Percentiles rank a stretch among this genome's conserved stretches.
Conservation (phyloP, 2,113 vertebrate genomes). For the Pseudonaja textilis region DNA sequence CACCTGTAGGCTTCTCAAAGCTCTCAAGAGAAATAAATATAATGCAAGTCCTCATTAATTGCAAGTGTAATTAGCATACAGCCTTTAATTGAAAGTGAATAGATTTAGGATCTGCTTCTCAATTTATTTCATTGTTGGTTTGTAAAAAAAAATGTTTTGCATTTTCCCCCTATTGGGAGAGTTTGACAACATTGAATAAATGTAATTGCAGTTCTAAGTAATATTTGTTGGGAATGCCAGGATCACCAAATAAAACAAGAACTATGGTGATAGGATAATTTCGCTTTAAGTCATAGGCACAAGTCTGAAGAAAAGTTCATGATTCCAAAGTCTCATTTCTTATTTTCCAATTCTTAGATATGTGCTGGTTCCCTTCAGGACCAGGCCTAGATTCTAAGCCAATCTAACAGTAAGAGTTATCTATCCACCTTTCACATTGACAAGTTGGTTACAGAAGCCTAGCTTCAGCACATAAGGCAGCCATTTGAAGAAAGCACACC, state of each 20-base stretch:
- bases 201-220: neutral
- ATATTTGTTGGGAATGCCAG: neutral
- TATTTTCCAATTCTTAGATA: neutral
- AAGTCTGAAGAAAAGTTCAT: neutral
- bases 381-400: neutral
- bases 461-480: neutral
- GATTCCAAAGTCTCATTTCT: neutral
- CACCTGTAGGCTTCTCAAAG: neutral
- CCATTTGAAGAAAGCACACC: neutral
- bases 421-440: neutral
- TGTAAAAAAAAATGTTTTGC: neutral
- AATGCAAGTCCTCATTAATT: neutral
- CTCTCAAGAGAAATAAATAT: neutral
- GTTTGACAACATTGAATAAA: neutral
- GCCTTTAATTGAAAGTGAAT: neutral
- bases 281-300: neutral
- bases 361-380: neutral
- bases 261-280: neutral
- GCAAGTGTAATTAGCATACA: neutral
- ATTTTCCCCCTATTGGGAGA: neutral
- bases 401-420: neutral
- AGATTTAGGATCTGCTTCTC: neutral
- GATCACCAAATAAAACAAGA: neutral
- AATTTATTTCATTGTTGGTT: neutral
- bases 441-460: neutral